A percentile compares a stretch with the other conserved stretches of the same genome.
Evolutionary conservation across 1,140 invertebrate genomes (phyloP).

Genomic region (Drosophila littoralis): DNA sequence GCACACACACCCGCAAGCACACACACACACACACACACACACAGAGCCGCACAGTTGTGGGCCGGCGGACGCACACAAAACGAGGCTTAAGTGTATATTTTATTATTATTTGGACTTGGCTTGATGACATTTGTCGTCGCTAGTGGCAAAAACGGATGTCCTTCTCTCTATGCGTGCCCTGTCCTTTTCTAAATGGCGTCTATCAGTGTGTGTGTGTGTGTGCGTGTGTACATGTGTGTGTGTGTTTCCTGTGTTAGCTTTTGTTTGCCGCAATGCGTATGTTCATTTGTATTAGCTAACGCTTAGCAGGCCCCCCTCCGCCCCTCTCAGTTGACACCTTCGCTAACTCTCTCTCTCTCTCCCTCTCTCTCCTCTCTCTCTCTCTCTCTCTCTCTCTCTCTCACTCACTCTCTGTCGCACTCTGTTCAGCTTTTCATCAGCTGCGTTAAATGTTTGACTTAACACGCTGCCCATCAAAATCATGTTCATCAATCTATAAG

Average conservation of each 20-base stretch:
- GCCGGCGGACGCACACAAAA: constrained; percentile 52
- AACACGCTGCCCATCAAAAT: constrained; percentile 26
- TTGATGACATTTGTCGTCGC: constrained; percentile 80
- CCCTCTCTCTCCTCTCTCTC: background rate
- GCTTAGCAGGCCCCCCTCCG: background rate
- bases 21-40: constrained; percentile 31
- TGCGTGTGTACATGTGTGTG: constrained; percentile 29
- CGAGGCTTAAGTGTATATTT: constrained; percentile 82
- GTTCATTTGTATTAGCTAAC: constrained; percentile 71
- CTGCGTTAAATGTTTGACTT: constrained; percentile 61
- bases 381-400: background rate
- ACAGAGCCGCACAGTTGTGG: constrained; percentile 23
- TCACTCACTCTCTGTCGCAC: constrained; percentile 5
- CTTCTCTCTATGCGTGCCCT: constrained; percentile 32
- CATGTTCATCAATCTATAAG: constrained; percentile 21
- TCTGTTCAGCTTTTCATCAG: constrained; percentile 62
- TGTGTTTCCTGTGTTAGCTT: constrained; percentile 54
- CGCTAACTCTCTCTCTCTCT: constrained; percentile 31
- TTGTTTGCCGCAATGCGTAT: constrained; percentile 81
- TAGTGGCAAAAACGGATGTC: constrained; percentile 72
- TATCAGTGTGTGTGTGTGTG: background rate
- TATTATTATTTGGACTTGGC: constrained; percentile 80
- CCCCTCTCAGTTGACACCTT: constrained; percentile 4
- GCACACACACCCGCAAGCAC: constrained; percentile 14
- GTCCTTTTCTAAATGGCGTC: constrained; percentile 3